Base-by-base conservation (phyloP, 1,140 invertebrate species). In the Drosophila biarmipes region DNA sequence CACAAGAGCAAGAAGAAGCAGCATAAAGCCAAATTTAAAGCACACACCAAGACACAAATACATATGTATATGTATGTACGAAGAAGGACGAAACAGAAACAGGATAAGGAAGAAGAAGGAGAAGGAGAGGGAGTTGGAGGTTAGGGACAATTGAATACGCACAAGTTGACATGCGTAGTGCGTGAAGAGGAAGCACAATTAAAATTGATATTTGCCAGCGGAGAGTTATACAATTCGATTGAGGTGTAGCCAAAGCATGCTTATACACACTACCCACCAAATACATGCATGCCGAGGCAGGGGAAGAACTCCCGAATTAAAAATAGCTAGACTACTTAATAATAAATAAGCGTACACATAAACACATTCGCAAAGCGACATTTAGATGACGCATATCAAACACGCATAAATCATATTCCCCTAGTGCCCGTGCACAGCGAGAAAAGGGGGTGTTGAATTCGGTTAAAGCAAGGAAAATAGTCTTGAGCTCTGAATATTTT, bases 101-200 rank as follows among this genome's bases (percentile, higher is more conserved):
- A 19, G 49, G 24, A 24, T 24, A 24, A 19, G 35, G 31, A 19
- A 42, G 31, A 14, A 17, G 19, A 24, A 37, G 24, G 8, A 46
- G 45, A 11, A 35, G 40, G 6, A 35, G 57, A 27, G 45, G 42
- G 34, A 55, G 49, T 68, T 21, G 53, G 34, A 38, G 57, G 57
- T 53, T 62, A 68, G 72, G 62, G 77, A 78, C 77, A 84, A 87
- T 82, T 87, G 84, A 78, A 87, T 75, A 59, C 74, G 78, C 57
- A 82, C 66, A 86, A 86, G 82, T 87, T 89, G 79, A 89, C 82
- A 87, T 87, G 82, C 82, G 82, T 87, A 87, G 79, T 89, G 78
- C 84, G 78, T 79, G 78, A 87, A 87, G 76, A 89, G 81, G 78
- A 87, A 87, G 72, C 87, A 87, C 84, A 89, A 89, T 84, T 90